Percentiles rank a stretch among this genome's conserved stretches.
These are phyloP conservation scores for Xanthia togata DNA, from an alignment of 2,888 invertebrate species.

Conservation along the genomic window DNA sequence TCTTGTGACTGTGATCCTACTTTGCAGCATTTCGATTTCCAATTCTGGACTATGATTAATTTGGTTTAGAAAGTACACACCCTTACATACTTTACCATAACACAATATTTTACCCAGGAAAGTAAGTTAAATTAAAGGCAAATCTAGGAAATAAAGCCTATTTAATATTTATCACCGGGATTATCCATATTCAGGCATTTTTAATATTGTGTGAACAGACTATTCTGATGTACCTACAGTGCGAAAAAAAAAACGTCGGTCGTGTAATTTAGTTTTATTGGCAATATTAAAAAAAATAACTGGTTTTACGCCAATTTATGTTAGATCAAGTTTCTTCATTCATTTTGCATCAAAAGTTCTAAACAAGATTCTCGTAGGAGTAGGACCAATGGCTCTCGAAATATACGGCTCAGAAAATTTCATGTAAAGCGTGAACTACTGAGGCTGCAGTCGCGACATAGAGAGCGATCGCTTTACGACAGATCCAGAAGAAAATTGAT, in stretches of 20 bases:
- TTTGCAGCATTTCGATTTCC: background rate
- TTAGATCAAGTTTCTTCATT: background rate
- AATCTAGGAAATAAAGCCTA: background rate
- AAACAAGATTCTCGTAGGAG: background rate
- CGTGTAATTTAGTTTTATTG: background rate
- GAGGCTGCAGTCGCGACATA: too few relatives aligned
- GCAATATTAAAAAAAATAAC: background rate
- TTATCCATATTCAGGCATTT: background rate
- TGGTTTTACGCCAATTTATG: background rate
- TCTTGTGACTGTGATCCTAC: slow-evolving; percentile 8
- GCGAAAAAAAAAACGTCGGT: background rate
- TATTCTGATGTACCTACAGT: background rate
- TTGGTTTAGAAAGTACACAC: slow-evolving; percentile 30
- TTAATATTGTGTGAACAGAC: too few relatives aligned
- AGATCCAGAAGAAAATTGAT: too few relatives aligned
- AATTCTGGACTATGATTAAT: slow-evolving; percentile 6
- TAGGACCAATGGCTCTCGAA: background rate
- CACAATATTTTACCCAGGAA: background rate
- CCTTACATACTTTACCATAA: slow-evolving; percentile 1
- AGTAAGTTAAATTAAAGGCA: background rate
- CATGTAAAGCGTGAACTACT: background rate
- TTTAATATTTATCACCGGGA: background rate
- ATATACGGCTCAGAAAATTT: background rate
- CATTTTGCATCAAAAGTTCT: background rate
- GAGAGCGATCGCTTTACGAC: too few relatives aligned